Base-by-base conservation (phyloP, 2,888 invertebrate species). In the Oxycera nigricornis region DNA sequence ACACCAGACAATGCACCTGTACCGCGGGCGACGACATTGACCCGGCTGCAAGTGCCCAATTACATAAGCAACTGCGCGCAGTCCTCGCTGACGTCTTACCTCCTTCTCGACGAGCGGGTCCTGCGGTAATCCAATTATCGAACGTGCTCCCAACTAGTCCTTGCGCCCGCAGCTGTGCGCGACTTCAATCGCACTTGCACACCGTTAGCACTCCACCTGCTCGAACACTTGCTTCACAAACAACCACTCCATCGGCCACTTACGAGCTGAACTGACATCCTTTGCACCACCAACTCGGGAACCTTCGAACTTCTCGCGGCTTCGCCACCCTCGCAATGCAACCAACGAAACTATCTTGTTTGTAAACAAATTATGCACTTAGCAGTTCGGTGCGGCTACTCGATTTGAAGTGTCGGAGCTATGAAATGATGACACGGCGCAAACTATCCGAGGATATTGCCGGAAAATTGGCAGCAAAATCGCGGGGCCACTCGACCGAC, bases 281-380 rank as follows among this genome's bases (percentile, higher is more conserved):
- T 22, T 55, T 46, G 11, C 46, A 46, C 46, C 17, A 14, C 46
- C 46, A 17, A 46, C 46, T 46, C 46, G 96, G 96, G 96, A 82
- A 93, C 94, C 2, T n/a, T n/a, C n/a, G n/a, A n/a, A n/a, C n/a
- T n/a, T n/a, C 39, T 7, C 39, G 9, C 39, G 14, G 14, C 14
- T 39, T 39, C 39, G 39, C 39, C 39, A 39, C 39, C 39, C n/a
- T n/a, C n/a, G n/a, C n/a, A n/a, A n/a, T n/a, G n/a, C n/a, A n/a
- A n/a, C n/a, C n/a, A n/a, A n/a, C n/a, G n/a, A n/a, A 39, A 39
- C 96, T 96, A 96, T 95, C 95, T 86, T 59, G 59, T 59, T 59
- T 59, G 59, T 59, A 59, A 59, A 59, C 59, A 59, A 59, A 59
- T n/a, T n/a, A n/a, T n/a, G n/a, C n/a, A n/a, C n/a, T n/a, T n/a